These are phyloP conservation scores for Galagoides demidoff DNA, from an alignment of 2,797 vertebrate species.

Conservation along the genomic window DNA sequence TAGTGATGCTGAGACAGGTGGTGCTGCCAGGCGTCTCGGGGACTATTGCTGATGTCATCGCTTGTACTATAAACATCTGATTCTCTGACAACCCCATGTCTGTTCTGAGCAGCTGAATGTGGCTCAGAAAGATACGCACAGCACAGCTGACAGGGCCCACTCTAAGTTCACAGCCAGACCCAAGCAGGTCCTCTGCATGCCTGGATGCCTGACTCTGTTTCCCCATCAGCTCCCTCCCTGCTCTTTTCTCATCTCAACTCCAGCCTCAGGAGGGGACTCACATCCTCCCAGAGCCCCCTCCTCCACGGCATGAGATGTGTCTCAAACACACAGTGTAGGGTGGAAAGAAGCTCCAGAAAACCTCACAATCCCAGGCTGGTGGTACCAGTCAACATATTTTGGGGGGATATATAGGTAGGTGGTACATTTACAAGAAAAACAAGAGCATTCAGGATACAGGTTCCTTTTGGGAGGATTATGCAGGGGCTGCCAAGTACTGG, in stretches of 20 bases:
- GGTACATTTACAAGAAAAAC: not conserved
- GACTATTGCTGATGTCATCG: not conserved
- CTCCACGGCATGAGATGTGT: not conserved
- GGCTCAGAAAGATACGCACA: no score
- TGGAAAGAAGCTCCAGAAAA: not conserved
- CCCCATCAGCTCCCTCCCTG: not conserved
- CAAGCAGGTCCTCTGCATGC: not conserved
- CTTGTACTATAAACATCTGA: not conserved
- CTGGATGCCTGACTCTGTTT: not conserved
- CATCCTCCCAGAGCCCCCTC: not conserved
- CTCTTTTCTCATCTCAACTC: not conserved
- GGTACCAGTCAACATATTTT: fast-evolving
- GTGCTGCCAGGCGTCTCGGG: not conserved
- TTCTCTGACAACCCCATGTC: not conserved
- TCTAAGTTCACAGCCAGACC: not conserved
- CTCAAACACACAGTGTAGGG: no score
- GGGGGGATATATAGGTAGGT: not conserved
- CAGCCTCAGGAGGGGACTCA: not conserved
- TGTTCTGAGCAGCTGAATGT: no score
- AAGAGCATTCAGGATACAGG: not conserved
- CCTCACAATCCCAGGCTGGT: fast-evolving
- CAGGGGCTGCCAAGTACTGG: not conserved
- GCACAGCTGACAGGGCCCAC: not conserved
- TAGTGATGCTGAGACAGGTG: not conserved
- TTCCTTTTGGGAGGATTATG: not conserved